A percentile compares a stretch with the other conserved stretches of the same genome.
phyloP scores from a whole-genome alignment of 2,888 invertebrate species.

The Parnassius apollo region DNA sequence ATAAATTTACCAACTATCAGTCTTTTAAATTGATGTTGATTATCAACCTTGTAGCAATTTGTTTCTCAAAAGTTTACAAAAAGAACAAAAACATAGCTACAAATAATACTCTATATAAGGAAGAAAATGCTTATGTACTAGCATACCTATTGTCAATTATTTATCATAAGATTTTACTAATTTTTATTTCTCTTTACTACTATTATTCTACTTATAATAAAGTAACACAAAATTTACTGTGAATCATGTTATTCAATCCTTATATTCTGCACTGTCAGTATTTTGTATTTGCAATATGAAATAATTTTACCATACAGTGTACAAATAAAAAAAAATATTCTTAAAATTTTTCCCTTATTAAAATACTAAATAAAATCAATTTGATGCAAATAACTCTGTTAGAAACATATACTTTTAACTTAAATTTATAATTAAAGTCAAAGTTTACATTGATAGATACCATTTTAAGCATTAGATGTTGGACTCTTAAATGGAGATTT shows the following conservation, averaged over 20 bases:
- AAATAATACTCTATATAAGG: slow-evolving; percentile 31
- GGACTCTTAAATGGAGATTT: no score
- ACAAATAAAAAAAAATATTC: no score
- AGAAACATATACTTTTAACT: not conserved
- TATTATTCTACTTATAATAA: slow-evolving; percentile 22
- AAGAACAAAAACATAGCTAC: slow-evolving; percentile 38
- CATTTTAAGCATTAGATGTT: no score
- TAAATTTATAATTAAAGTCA: no score
- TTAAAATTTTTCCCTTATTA: no score
- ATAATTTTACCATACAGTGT: no score
- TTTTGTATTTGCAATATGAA: no score
- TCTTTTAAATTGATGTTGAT: slow-evolving; percentile 82
- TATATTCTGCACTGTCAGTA: no score
- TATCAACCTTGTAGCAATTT: slow-evolving; percentile 76
- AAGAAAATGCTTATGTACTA: slow-evolving; percentile 41
- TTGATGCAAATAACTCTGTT: no score
- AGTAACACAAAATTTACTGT: not conserved
- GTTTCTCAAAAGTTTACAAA: slow-evolving; percentile 80
- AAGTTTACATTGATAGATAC: no score
- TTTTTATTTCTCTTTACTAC: slow-evolving; percentile 30
- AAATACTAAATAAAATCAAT: no score
- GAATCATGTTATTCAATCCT: no score
- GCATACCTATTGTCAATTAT: slow-evolving; percentile 60
- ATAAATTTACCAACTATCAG: slow-evolving; percentile 80
- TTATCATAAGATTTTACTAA: slow-evolving; percentile 37